These are phyloP conservation scores for Melanostoma scalare DNA, from an alignment of 2,888 invertebrate species.

Conservation along the genomic window DNA sequence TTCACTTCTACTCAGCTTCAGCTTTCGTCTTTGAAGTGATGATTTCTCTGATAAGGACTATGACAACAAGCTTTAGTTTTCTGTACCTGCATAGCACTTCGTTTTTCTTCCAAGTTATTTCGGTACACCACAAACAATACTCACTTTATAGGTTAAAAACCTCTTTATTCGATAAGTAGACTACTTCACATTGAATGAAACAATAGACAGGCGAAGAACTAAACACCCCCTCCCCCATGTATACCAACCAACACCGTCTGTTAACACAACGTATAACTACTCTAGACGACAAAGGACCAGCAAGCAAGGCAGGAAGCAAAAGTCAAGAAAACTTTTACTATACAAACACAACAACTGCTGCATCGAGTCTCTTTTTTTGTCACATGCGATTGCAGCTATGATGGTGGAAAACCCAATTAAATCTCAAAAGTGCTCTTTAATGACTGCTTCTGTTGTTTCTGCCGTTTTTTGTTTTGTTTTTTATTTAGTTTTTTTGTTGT, in stretches of 20 bases:
- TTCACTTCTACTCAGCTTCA: too few relatives aligned
- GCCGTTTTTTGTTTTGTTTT: neutral
- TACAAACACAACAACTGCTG: constrained; percentile 31
- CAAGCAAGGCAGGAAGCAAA: constrained; percentile 26
- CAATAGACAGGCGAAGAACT: constrained; percentile 35
- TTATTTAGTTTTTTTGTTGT: too few relatives aligned
- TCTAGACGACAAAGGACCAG: constrained; percentile 8
- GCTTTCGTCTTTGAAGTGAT: too few relatives aligned
- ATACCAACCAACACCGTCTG: constrained; percentile 1
- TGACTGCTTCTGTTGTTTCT: constrained; percentile 61
- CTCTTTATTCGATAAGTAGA: constrained; percentile 14
- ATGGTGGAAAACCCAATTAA: constrained; percentile 71
- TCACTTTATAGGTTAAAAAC: constrained; percentile 22
- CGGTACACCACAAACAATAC: neutral
- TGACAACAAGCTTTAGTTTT: neutral
- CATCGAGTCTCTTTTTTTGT: constrained; percentile 42
- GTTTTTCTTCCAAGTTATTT: too few relatives aligned
- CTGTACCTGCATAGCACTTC: neutral
- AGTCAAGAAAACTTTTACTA: constrained; percentile 41
- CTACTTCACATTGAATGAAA: constrained; percentile 25
- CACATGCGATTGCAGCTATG: constrained; percentile 61
- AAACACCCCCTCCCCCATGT: constrained; percentile 13
- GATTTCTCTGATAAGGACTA: too few relatives aligned
- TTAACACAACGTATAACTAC: constrained; percentile 11
- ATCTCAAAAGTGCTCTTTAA: constrained; percentile 68